Evolutionary conservation across 2,888 invertebrate species (phyloP).

Genomic region (Thysanoteuthis rhombus): DNA sequence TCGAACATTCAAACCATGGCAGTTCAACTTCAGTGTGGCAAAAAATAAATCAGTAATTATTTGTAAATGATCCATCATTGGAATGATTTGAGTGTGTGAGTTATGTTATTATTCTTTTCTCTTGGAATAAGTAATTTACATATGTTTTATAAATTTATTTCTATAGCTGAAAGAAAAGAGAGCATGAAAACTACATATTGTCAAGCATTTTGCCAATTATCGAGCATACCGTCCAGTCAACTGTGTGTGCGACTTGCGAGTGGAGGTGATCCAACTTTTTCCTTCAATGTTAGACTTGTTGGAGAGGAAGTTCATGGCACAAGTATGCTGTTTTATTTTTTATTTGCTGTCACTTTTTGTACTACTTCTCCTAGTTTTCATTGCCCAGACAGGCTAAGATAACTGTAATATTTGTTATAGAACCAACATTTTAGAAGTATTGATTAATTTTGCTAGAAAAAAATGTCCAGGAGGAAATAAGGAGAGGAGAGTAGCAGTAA

Average conservation of each 20-base stretch:
- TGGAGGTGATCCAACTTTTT: slow-evolving; percentile 67
- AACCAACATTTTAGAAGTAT: no score
- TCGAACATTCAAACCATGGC: no score
- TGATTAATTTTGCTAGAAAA: no score
- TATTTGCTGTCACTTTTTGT: background rate
- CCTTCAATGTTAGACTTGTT: slow-evolving; percentile 65
- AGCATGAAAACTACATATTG: slow-evolving; percentile 55
- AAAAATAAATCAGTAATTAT: no score
- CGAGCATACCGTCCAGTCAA: slow-evolving; percentile 61
- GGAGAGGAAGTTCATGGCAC: slow-evolving; percentile 69
- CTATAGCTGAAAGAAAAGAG: slow-evolving; percentile 39
- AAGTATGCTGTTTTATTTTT: slow-evolving; percentile 53
- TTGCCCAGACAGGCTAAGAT: no score
- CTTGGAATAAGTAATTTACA: background rate
- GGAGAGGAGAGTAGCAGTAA: no score
- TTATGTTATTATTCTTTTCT: background rate
- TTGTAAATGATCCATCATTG: no score
- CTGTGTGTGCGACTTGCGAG: slow-evolving; percentile 66
- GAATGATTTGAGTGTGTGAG: no score
- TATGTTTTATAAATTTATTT: slow-evolving; percentile 23
- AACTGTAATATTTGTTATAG: no score
- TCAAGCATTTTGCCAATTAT: slow-evolving; percentile 65
- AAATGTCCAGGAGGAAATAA: no score
- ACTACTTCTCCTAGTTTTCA: no score
- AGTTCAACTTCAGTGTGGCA: no score